phyloP scores from a whole-genome alignment of 2,888 invertebrate genomes.

The Sussaba pulchella region DNA sequence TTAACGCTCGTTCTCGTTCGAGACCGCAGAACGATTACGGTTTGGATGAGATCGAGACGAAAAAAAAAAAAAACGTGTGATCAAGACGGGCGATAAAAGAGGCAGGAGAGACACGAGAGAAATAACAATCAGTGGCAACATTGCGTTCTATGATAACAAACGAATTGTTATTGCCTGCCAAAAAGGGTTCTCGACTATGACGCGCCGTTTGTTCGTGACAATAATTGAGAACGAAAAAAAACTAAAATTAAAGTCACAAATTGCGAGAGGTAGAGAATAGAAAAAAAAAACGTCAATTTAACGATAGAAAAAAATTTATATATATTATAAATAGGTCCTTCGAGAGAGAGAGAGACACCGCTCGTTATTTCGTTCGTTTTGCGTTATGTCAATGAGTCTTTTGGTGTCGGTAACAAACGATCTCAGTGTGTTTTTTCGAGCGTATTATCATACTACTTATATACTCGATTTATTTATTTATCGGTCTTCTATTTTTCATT shows the following conservation, averaged over 20 bases:
- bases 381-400: conserved; percentile 53
- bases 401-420: conserved; percentile 59
- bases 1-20: too few relatives aligned
- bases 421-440: conserved; percentile 63
- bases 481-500: conserved; percentile 45
- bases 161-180: conserved; percentile 35
- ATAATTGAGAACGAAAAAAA: conserved; percentile 38
- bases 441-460: conserved; percentile 44
- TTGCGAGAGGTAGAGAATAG: conserved; percentile 7
- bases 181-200: conserved; percentile 31
- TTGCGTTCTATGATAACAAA: conserved; percentile 15
- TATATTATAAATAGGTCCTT: conserved; percentile 38
- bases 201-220: conserved; percentile 16
- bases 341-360: conserved; percentile 61
- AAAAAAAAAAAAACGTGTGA: conserved; percentile 1
- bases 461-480: conserved; percentile 56
- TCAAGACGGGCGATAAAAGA: conserved; percentile 45
- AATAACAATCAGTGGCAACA: conserved; percentile 52
- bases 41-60: conserved; percentile 20
- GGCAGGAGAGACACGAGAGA: conserved; percentile 55
- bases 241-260: conserved; percentile 52
- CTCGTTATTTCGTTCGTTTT: conserved; percentile 64
- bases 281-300: conserved; percentile 5
- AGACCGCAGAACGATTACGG: background rate
- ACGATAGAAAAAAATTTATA: background rate